Conservation (phyloP, 1,140 invertebrate genomes). For the Diplogasteroides magnus region DNA sequence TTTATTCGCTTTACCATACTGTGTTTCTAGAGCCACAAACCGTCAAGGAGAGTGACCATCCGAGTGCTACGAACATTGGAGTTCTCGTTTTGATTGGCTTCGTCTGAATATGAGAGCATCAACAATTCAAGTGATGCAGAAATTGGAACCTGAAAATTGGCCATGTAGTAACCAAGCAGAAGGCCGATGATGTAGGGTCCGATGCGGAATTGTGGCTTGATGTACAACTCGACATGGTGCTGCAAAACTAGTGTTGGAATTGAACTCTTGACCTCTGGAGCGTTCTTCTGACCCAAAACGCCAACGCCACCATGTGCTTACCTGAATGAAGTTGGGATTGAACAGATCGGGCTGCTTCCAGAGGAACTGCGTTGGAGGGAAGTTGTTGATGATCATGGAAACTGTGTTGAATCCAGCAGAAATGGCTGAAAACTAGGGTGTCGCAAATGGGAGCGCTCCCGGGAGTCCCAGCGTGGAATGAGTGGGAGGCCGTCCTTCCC, state of each 20-base stretch:
- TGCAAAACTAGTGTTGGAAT: too few relatives aligned
- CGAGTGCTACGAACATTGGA: slow-evolving; percentile 23
- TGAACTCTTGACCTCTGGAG: too few relatives aligned
- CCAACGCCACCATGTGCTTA: too few relatives aligned
- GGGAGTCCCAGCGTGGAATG: too few relatives aligned
- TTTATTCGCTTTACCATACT: slow-evolving; percentile 10
- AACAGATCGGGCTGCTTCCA: slow-evolving; percentile 54
- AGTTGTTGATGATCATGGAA: slow-evolving; percentile 50
- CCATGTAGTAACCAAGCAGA: slow-evolving; percentile 56
- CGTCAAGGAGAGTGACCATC: slow-evolving; percentile 34
- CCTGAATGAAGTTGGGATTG: slow-evolving; percentile 49
- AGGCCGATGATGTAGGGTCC: slow-evolving; percentile 58
- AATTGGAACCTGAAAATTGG: slow-evolving; percentile 32
- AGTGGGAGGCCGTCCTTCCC: too few relatives aligned
- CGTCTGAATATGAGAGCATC: not conserved
- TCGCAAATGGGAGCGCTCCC: too few relatives aligned
- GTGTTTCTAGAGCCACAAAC: slow-evolving; percentile 22
- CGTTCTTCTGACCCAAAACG: too few relatives aligned
- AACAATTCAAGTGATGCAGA: too few relatives aligned
- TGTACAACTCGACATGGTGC: slow-evolving; percentile 57
- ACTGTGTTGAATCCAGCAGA: slow-evolving; percentile 39
- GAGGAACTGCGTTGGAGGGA: slow-evolving; percentile 52
- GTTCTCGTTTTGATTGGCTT: not conserved
- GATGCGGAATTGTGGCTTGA: slow-evolving; percentile 59
- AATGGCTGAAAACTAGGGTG: slow-evolving; percentile 5